Base-by-base conservation (phyloP, 2,797 vertebrate genomes). In the Lagorchestes hirsutus region DNA sequence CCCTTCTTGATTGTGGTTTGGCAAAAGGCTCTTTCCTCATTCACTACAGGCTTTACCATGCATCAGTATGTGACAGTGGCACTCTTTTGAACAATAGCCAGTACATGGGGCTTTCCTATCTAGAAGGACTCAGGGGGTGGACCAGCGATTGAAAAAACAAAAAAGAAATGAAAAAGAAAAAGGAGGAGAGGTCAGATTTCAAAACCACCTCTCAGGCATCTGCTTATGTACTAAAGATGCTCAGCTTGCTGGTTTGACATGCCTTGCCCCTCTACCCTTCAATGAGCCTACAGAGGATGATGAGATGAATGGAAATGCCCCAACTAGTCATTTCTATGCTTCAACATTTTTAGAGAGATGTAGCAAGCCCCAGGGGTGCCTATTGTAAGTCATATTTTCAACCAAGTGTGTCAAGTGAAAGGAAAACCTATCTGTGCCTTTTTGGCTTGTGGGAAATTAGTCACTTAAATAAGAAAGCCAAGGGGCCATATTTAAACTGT, bases 1-100 rank as follows among this genome's bases (percentile, higher is more conserved):
- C 92, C 50, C 52, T 22, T 90, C 46, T 87, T 92, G 59, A 90
- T 94, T 97, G 96, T 96, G 96, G 95, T 97, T 98, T 98, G 97
- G 96, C 96, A 97, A 96, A 67, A n/a, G 9, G 22, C 91, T 92
- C 94, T 57, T 92, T 92, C 28, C 91, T 93, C 92, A 29, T 97
- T 97, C 96, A 96, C 91, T 92, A 96, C 57, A 55, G 92, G 1
- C 50, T 96, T 91, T 62, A 9, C 58, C 54, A 10, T 31, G 82
- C 67, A 18, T 62, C 0, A 0, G 93, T 58, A 56, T 2, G 0
- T 92, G 94, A 92, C 90, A 4, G 0, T 92, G 93, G 94, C 27
- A 34, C 90, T 40, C 54, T 9, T 0, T 50, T 82, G 56, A 90
- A 97, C 27, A 96, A 59, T 55, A 93, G 96, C 87, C 58, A 55